phyloP scores from a whole-genome alignment of 2,113 vertebrate genomes.

The Lepisosteus oculatus region DNA sequence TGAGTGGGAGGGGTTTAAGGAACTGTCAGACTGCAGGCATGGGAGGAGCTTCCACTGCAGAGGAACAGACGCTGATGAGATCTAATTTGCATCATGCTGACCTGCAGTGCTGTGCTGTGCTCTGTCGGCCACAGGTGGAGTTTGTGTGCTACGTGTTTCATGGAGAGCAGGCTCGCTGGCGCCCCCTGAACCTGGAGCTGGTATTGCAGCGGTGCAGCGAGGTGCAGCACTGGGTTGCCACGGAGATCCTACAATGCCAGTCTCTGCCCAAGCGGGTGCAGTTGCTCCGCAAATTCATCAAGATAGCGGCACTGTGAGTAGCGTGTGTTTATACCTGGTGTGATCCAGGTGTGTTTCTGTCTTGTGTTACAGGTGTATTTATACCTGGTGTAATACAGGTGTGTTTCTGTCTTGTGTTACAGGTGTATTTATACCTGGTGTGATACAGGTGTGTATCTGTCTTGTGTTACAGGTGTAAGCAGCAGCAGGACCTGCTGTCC shows the following conservation, averaged over 20 bases:
- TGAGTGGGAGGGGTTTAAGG: neutral
- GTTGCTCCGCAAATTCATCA: constrained; percentile 95
- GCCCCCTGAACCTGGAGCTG: constrained; percentile 93
- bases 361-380: neutral
- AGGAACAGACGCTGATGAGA: no score
- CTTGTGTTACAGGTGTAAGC: constrained; percentile 77
- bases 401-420: neutral
- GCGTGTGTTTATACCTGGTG: no score
- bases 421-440: neutral
- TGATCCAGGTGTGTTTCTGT: no score
- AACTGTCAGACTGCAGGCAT: neutral
- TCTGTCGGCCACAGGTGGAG: constrained; percentile 73
- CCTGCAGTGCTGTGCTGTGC: neutral
- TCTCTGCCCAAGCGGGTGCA: constrained; percentile 83
- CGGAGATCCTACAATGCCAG: constrained; percentile 91
- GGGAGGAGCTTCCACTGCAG: no score
- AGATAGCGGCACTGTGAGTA: constrained; percentile 77
- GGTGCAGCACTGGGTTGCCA: constrained; percentile 95
- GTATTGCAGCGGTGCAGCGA: constrained; percentile 95
- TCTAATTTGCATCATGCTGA: no score
- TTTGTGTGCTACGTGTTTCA: constrained; percentile 95
- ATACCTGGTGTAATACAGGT: neutral
- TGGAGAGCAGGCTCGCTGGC: constrained; percentile 86
- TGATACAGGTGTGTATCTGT: neutral
- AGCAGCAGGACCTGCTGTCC: constrained; percentile 94